Evolutionary conservation across 2,888 invertebrate species (phyloP), one percentile per base, ranked within the genome.

Genomic region (Euspilapteryx auroguttella): DNA sequence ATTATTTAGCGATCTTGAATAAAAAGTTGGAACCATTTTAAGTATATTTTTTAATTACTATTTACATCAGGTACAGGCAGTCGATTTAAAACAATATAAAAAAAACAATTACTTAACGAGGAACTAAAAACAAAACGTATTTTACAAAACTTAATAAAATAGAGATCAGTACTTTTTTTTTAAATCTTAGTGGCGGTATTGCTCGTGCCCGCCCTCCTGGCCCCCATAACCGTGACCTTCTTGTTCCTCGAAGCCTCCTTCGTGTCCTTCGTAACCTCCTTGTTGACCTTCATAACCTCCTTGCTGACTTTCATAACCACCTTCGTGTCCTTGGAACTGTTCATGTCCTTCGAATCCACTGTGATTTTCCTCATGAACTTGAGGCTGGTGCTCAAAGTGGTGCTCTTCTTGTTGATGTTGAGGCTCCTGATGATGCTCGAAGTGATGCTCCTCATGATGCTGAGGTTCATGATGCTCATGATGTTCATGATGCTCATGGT

Each of bases 61-160:
- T 63, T 61, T 64, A 69, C 65, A 66, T n/a, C n/a, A n/a, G n/a
- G n/a, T n/a, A n/a, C n/a, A n/a, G n/a, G 49, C 59, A 63, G 62
- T 59, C 61, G 50, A 43, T 45, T 49, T 49, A 47, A 44, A 42
- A 38, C 40, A 36, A 39, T 42, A 38, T 54, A 50, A 49, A 44
- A 42, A 38, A 41, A 36, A 39, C 41, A 37, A 55, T 49, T 49
- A 53, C 53, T 53, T 54, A 57, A 44, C 51, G 47, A 47, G 54
- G 44, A 55, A 58, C 61, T 62, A 61, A 59, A 64, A 49, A 69
- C 61, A 56, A 68, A 49, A 52, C 63, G 71, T 73, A 71, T 68
- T 55, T 64, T 69, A 68, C 68, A 69, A 69, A 47, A 47, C 42
- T 54, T 48, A 46, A 51, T 21, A 22, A 39, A 48, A 36, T 44